These are phyloP conservation scores for Luidia sarsii DNA, from an alignment of 53 echinoderm and acorn worm species.

Conservation along the genomic window DNA sequence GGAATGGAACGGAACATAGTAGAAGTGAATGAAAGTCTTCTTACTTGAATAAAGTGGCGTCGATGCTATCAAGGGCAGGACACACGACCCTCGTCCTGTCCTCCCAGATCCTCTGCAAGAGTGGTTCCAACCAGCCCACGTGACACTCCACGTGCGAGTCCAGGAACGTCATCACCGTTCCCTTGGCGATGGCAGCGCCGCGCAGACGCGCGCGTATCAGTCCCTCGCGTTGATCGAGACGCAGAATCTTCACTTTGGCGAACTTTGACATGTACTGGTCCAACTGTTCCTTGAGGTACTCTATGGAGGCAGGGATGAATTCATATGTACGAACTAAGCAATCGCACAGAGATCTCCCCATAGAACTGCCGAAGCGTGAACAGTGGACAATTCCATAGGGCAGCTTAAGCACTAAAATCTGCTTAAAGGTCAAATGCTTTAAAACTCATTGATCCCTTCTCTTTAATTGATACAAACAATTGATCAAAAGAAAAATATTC, in stretches of 20 bases:
- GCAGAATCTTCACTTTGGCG: constrained; percentile 80
- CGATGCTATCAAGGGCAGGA: constrained; percentile 83
- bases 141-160: constrained; percentile 95
- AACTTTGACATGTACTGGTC: constrained; percentile 87
- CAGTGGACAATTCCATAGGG: no score
- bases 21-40: no score
- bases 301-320: no score
- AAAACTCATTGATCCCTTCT: no score
- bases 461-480: no score
- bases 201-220: constrained; percentile 79
- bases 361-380: no score
- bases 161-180: constrained; percentile 80
- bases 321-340: no score
- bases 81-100: constrained; percentile 71
- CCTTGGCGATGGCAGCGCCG: constrained; percentile 71
- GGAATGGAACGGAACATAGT: no score
- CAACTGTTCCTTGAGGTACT: constrained; percentile 75
- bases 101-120: constrained; percentile 81
- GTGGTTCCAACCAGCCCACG: constrained; percentile 92
- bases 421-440: no score
- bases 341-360: no score
- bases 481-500: no score
- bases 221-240: constrained; percentile 74
- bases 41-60: constrained; percentile 73
- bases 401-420: no score